Evolutionary conservation across 2,797 vertebrate genomes (phyloP).

Genomic region (Vireo griseus): DNA sequence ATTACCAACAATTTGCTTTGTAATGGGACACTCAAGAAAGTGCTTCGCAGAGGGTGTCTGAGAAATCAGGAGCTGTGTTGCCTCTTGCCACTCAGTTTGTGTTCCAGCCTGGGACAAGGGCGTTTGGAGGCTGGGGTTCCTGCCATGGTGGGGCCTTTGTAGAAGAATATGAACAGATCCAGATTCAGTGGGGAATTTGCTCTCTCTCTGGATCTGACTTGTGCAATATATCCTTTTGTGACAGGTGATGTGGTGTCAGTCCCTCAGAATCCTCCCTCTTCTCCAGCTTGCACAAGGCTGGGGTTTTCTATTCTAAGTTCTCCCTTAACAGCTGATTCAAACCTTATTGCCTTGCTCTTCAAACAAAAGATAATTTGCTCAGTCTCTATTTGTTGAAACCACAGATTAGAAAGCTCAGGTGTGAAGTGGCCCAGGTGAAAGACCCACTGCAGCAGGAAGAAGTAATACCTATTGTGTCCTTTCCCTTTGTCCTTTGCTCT

Average conservation of each 20-base stretch:
- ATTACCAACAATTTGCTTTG: not conserved
- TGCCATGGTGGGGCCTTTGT: fast-evolving
- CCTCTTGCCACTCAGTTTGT: not conserved
- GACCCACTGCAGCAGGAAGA: not conserved
- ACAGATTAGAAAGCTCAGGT: not conserved
- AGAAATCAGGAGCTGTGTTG: not conserved
- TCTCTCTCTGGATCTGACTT: not conserved
- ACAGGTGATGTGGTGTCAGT: not conserved
- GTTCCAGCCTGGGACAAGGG: not conserved
- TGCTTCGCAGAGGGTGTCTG: not conserved
- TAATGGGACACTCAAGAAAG: not conserved
- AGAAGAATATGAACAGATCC: not conserved
- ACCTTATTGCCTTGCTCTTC: not conserved
- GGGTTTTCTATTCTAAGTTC: not conserved
- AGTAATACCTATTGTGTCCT: not conserved
- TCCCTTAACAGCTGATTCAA: not conserved
- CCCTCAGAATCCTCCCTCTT: not conserved
- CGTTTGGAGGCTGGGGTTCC: not conserved
- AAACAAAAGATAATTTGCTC: not conserved
- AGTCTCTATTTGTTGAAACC: not conserved
- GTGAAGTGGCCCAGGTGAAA: not conserved
- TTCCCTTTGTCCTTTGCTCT: not conserved
- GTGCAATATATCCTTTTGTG: not conserved
- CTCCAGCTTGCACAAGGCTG: not conserved
- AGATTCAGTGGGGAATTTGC: not conserved